Evolutionary conservation across 2,888 invertebrate genomes (phyloP).

Genomic region (Pollenia angustigena): DNA sequence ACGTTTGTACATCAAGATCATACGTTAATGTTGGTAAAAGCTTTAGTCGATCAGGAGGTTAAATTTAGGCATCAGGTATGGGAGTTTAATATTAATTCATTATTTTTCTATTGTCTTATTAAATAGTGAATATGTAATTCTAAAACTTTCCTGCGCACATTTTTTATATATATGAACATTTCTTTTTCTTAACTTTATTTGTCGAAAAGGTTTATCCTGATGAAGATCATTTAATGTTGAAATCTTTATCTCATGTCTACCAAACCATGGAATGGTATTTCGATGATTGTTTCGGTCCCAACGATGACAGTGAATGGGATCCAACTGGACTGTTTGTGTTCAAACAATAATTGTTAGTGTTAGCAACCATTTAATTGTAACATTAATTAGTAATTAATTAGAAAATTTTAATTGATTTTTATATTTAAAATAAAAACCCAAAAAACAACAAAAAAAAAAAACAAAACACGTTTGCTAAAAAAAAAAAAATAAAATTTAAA

Average conservation of each 20-base stretch:
- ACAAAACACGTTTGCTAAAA: conserved; percentile 55
- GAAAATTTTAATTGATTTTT: conserved; percentile 73
- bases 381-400: conserved; percentile 71
- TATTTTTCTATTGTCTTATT: neutral
- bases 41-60: conserved; percentile 92
- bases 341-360: conserved; percentile 82
- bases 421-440: conserved; percentile 67
- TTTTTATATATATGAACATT: neutral
- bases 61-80: conserved; percentile 93
- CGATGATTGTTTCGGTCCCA: conserved; percentile 91
- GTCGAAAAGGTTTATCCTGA: conserved; percentile 92
- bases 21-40: conserved; percentile 91
- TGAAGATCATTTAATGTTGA: conserved; percentile 90
- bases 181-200: conserved; percentile 33
- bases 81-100: neutral
- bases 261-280: conserved; percentile 94
- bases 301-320: conserved; percentile 90
- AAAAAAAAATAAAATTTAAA: conserved; percentile 39
- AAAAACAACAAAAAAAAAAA: conserved; percentile 36
- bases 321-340: conserved; percentile 85
- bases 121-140: neutral
- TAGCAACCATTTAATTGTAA: conserved; percentile 72
- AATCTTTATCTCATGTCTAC: conserved; percentile 91
- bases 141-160: neutral
- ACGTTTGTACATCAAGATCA: conserved; percentile 94